phyloP scores from a whole-genome alignment of 2,113 vertebrate genomes.

The Pristiophorus japonicus region DNA sequence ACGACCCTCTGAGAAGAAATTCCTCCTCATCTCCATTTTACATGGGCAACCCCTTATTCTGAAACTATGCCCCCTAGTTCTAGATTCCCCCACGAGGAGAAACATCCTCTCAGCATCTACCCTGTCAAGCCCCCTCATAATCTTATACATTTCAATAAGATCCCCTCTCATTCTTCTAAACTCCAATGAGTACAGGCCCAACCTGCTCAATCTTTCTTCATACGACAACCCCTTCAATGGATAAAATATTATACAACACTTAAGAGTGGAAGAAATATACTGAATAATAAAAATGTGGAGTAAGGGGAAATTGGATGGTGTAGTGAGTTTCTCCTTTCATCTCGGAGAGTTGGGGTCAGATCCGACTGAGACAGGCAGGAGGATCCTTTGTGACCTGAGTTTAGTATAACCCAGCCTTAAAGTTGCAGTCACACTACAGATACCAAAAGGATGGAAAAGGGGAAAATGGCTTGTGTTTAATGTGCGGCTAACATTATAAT shows the following conservation, averaged over 20 bases:
- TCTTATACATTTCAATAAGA: no score
- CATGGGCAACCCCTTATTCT: no score
- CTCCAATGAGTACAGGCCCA: no score
- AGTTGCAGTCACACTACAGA: background rate
- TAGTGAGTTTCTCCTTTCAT: background rate
- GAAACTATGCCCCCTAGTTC: no score
- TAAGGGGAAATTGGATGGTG: background rate
- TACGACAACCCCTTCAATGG: no score
- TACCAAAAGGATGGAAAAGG: background rate
- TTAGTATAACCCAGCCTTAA: background rate
- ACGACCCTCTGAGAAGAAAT: no score
- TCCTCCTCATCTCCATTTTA: no score
- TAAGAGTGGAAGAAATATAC: background rate
- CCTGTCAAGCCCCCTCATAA: no score
- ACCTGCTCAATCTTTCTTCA: no score
- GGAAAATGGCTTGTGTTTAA: background rate
- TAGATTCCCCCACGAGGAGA: no score
- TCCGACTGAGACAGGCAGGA: background rate
- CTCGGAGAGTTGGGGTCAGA: background rate
- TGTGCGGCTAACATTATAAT: background rate
- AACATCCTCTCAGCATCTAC: no score
- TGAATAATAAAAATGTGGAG: background rate
- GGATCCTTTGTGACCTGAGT: background rate
- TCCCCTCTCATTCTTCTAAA: no score
- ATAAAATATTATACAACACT: background rate